A percentile compares a stretch with the other conserved stretches of the same genome.
Evolutionary conservation across 2,797 vertebrate species (phyloP).

Genomic region (Pampus argenteus): DNA sequence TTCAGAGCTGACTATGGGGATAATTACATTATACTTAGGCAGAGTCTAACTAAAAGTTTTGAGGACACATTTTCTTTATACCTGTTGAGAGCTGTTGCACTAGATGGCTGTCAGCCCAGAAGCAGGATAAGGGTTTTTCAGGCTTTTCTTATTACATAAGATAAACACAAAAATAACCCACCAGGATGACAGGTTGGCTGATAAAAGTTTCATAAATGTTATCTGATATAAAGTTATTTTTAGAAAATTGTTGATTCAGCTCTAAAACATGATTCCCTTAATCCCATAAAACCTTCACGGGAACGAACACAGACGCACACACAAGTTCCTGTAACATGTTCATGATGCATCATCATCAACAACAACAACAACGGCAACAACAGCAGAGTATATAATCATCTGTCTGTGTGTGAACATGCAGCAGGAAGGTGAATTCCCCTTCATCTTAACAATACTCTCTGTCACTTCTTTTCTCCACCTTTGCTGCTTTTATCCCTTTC

Average conservation of each 20-base stretch:
- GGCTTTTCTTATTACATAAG: slow-evolving; percentile 58
- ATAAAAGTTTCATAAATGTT: slow-evolving; percentile 66
- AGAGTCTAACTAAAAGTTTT: slow-evolving; percentile 14
- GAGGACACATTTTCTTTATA: slow-evolving; percentile 1
- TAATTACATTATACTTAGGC: neutral
- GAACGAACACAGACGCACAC: neutral
- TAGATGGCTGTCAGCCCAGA: slow-evolving; percentile 13
- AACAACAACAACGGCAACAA: slow-evolving; percentile 13
- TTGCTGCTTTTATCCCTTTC: neutral
- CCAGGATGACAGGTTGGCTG: slow-evolving; percentile 52
- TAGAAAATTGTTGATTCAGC: slow-evolving; percentile 51
- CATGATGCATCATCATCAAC: neutral
- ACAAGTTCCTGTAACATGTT: neutral
- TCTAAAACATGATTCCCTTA: slow-evolving; percentile 2
- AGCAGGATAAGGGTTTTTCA: slow-evolving; percentile 15
- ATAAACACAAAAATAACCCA: slow-evolving; percentile 60
- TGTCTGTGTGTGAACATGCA: neutral
- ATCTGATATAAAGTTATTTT: slow-evolving; percentile 53
- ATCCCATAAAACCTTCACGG: slow-evolving; percentile 2
- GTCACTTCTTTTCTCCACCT: neutral
- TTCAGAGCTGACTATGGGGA: neutral
- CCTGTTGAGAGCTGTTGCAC: slow-evolving; percentile 35
- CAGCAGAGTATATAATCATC: neutral
- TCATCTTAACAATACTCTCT: neutral
- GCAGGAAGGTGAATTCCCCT: neutral